Evolutionary conservation across 2,888 invertebrate genomes (phyloP).

Genomic region (Dysmachus trigonus): DNA sequence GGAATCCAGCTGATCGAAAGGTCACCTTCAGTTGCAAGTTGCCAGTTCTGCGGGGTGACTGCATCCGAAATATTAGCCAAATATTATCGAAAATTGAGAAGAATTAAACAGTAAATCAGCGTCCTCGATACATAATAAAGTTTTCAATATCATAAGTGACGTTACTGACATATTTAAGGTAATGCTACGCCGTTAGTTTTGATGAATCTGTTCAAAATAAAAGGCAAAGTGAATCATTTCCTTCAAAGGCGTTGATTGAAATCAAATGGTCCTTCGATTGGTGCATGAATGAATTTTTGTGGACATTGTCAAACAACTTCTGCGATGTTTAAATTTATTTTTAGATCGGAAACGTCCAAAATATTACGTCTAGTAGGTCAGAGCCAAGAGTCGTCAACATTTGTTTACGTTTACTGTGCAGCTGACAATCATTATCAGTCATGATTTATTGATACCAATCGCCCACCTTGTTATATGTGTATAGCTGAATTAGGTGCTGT

Average conservation of each 20-base stretch:
- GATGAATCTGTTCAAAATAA: not conserved
- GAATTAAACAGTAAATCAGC: not conserved
- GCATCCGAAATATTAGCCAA: not conserved
- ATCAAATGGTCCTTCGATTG: not conserved
- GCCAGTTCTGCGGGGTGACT: not conserved
- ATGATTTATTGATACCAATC: not conserved
- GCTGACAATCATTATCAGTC: not conserved
- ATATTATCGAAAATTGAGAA: not conserved
- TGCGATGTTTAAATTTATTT: not conserved
- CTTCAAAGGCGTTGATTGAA: not conserved
- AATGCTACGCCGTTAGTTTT: not conserved
- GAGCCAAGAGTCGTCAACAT: not conserved
- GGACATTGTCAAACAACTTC: not conserved
- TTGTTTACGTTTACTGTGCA: not conserved
- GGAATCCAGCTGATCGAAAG: conserved; percentile 3
- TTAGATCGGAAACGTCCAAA: not conserved
- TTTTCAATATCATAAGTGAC: not conserved
- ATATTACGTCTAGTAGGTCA: not conserved
- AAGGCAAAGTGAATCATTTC: not conserved
- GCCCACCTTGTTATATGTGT: not conserved
- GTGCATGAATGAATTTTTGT: not conserved
- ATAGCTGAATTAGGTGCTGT: not conserved
- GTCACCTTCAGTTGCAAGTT: conserved; percentile 10
- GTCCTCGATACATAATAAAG: not conserved
- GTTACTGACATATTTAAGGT: not conserved